phyloP scores from a whole-genome alignment of 2,113 vertebrate genomes.

The Chaetorhynchus papuensis region DNA sequence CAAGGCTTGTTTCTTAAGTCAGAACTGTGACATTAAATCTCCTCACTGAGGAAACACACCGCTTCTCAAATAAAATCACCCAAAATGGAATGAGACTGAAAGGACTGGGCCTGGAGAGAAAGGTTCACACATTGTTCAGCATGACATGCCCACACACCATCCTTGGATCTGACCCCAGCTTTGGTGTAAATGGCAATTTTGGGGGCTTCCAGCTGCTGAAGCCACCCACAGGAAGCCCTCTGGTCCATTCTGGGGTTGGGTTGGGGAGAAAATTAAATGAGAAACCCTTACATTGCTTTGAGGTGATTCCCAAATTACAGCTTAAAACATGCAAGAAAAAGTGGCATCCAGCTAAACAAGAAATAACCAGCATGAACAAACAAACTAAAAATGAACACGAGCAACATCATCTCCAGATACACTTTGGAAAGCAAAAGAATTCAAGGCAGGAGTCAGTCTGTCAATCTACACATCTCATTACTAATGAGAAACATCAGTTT shows the following conservation, averaged over 20 bases:
- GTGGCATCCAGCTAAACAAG: background rate
- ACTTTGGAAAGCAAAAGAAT: background rate
- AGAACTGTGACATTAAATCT: background rate
- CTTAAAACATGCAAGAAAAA: background rate
- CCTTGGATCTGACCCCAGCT: background rate
- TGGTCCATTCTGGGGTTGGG: background rate
- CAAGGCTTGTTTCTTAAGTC: background rate
- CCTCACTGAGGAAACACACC: background rate
- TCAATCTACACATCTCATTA: background rate
- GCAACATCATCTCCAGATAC: background rate
- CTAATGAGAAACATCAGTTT: fast-evolving
- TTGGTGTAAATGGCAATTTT: background rate
- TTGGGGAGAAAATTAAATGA: background rate
- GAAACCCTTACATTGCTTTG: background rate
- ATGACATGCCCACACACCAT: fast-evolving
- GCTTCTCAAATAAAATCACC: background rate
- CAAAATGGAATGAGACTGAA: background rate
- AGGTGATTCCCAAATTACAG: background rate
- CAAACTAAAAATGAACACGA: background rate
- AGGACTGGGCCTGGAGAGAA: background rate
- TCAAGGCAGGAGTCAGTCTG: background rate
- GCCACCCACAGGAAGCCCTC: background rate
- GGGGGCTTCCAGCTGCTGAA: background rate
- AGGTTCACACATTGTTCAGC: background rate
- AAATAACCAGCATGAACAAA: background rate